Evolutionary conservation across 2,797 vertebrate species (phyloP).

Genomic region (Pristis pectinata): DNA sequence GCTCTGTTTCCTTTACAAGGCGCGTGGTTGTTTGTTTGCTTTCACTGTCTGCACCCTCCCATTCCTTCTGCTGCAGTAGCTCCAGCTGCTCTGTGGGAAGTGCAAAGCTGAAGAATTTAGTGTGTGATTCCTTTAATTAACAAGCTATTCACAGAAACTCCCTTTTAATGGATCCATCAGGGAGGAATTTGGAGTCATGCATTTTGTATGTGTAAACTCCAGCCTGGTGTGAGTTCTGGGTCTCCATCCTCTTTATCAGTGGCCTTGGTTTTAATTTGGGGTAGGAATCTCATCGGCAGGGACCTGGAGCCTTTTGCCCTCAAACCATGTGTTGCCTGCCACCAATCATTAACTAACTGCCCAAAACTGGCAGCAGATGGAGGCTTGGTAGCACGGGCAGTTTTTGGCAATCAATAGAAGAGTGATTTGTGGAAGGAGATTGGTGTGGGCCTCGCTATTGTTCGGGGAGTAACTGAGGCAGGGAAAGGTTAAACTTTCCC

Average conservation of each 20-base stretch:
- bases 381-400: neutral
- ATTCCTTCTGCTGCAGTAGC: neutral
- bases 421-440: neutral
- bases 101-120: conserved; percentile 4
- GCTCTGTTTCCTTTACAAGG: neutral
- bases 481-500: neutral
- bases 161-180: neutral
- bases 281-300: neutral
- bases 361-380: neutral
- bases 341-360: neutral
- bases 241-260: neutral
- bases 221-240: neutral
- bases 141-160: neutral
- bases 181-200: neutral
- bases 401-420: neutral
- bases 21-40: neutral
- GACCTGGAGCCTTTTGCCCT: neutral
- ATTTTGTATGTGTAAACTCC: neutral
- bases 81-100: neutral
- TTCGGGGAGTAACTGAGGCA: neutral
- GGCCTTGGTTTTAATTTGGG: neutral
- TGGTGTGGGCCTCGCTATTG: neutral
- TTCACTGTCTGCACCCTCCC: neutral
- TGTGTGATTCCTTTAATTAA: neutral
- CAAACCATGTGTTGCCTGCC: neutral